Evolutionary conservation across 2,113 vertebrate genomes (phyloP), one percentile per base, ranked within the genome.

Genomic region (Corythaixoides concolor): DNA sequence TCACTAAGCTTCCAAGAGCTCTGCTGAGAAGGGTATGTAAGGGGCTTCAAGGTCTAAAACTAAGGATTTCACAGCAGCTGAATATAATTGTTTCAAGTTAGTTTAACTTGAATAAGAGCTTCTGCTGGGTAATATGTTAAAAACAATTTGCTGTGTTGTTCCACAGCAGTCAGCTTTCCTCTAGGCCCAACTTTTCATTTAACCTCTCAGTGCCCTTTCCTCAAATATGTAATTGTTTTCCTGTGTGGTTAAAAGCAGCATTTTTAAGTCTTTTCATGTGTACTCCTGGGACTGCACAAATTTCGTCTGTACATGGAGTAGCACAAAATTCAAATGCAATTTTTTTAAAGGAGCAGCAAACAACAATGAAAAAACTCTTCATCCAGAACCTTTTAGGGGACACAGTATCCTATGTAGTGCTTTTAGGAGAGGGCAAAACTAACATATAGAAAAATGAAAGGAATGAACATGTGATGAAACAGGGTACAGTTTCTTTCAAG

Each of bases 201-300:
- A 96, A 96, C 95, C 82, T 96, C 76, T 88, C 52, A 41, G 75
- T 94, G 91, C 89, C 89, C 82, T 93, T 96, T 97, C 88, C 89
- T 92, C 92, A 95, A 92, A 95, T 95, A 95, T 82, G 89, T 93
- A 96, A 96, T 97, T 97, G 88, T 93, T 97, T 97, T 97, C 96
- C 92, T 97, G 90, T 95, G 92, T 73, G 89, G 92, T 96, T 96
- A 93, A 97, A 96, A 92, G 28, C 63, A 88, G 86, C 73, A 90
- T 90, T 96, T 97, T 94, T 45, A 94, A 85, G 62, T 59, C 84
- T 94, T 95, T 92, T 96, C 91, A 95, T 95, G 77, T 89, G 79
- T 70, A 92, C 95, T 95, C 77, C 58, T 79, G 84, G 89, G 85
- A 96, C 76, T 89, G 81, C 66, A 93, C 89, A 88, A 41, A 89